Percentiles rank a stretch among this genome's conserved stretches.
These are phyloP conservation scores for Dendrocincla tyrannina DNA, from an alignment of 2,797 vertebrate species.

Conservation along the genomic window DNA sequence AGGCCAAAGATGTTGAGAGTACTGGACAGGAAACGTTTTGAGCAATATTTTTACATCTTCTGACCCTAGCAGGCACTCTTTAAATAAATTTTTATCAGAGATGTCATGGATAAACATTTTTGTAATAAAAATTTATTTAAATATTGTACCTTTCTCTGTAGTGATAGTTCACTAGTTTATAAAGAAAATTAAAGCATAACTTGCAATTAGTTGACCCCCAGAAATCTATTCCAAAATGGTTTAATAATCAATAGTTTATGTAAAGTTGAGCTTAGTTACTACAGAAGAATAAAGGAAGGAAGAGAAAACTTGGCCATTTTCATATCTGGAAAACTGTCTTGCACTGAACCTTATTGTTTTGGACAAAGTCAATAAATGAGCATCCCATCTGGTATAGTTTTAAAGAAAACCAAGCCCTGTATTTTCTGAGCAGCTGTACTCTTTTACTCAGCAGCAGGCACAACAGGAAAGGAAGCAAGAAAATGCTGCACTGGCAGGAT, in stretches of 20 bases:
- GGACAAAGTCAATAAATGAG: slow-evolving; percentile 66
- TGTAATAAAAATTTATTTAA: background rate
- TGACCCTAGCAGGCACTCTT: background rate
- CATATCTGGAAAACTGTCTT: slow-evolving; percentile 64
- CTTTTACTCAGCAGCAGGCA: background rate
- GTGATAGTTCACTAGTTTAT: background rate
- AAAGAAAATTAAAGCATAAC: background rate
- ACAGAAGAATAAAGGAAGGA: slow-evolving; percentile 25
- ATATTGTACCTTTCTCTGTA: background rate
- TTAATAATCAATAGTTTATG: slow-evolving; percentile 62
- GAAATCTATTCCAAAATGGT: slow-evolving; percentile 40
- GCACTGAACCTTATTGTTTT: slow-evolving; percentile 68
- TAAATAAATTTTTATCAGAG: background rate
- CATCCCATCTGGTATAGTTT: slow-evolving; percentile 67
- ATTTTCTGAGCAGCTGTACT: slow-evolving; percentile 31
- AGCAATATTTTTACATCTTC: background rate
- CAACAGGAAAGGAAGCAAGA: background rate
- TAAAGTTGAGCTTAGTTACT: slow-evolving; percentile 65
- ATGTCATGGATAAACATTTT: background rate
- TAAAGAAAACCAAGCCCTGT: slow-evolving; percentile 47
- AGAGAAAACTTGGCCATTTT: slow-evolving; percentile 37
- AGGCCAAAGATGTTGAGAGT: background rate
- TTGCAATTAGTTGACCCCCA: background rate
- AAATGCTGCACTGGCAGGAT: background rate
- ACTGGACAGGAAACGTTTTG: background rate